Evolutionary conservation across 2,797 vertebrate genomes (phyloP).

Genomic region (Bucorvus abyssinicus): DNA sequence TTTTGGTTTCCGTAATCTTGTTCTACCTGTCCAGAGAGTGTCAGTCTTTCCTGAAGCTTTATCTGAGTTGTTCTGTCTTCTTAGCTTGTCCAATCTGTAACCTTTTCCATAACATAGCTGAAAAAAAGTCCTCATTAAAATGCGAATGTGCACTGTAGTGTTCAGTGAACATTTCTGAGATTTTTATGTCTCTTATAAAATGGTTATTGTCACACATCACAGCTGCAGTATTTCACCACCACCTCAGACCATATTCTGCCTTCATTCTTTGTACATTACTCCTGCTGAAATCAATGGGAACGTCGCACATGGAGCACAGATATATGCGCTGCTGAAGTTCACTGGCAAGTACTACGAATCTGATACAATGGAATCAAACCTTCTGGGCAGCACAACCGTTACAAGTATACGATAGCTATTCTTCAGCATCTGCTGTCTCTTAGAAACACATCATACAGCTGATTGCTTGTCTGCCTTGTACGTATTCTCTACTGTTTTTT

Average conservation of each 20-base stretch:
- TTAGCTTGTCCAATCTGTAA: background rate
- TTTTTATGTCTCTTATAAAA: conserved; percentile 47
- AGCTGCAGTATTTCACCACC: conserved; percentile 60
- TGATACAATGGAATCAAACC: conserved; percentile 1
- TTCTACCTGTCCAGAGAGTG: background rate
- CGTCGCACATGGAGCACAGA: conserved; percentile 55
- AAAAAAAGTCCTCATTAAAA: background rate
- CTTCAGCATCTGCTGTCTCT: conserved; percentile 38
- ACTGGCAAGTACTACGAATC: background rate
- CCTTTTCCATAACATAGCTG: background rate
- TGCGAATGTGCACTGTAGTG: background rate
- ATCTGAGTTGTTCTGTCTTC: background rate
- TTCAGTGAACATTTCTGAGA: background rate
- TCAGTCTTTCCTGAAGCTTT: background rate
- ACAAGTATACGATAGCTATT: background rate
- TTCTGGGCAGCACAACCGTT: background rate
- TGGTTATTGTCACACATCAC: conserved; percentile 42
- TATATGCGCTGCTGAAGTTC: background rate
- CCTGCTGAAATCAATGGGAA: conserved; percentile 9
- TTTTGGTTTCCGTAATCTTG: background rate
- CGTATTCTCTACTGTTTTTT: background rate
- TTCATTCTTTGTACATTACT: conserved; percentile 48
- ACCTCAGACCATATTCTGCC: conserved; percentile 36
- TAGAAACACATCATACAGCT: background rate
- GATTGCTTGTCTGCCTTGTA: background rate